Evolutionary conservation across 2,113 vertebrate species (phyloP).

Genomic region (Atrichornis clamosus): DNA sequence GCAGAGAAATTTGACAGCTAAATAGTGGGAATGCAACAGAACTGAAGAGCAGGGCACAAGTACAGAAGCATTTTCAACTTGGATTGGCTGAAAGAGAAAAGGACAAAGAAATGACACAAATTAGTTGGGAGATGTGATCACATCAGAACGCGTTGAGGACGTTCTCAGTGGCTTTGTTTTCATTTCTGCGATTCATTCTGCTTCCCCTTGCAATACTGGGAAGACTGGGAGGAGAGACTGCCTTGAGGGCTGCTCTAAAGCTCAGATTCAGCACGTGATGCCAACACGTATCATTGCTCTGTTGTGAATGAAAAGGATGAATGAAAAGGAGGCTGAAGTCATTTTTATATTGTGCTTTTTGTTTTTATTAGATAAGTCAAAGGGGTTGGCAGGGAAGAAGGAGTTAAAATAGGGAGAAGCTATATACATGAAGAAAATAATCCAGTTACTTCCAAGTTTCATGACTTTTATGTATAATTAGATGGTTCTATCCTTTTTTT

Average conservation of each 20-base stretch:
- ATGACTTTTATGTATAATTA: background rate
- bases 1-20: background rate
- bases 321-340: background rate
- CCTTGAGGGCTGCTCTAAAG: background rate
- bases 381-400: background rate
- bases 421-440: background rate
- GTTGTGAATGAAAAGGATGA: background rate
- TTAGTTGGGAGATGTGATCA: background rate
- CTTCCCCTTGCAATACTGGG: background rate
- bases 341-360: background rate
- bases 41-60: background rate
- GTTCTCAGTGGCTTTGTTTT: background rate
- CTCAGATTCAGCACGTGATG: background rate
- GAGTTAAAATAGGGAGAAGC: background rate
- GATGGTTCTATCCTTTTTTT: background rate
- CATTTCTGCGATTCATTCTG: background rate
- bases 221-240: background rate
- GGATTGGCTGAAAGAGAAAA: background rate
- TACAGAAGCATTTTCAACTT: background rate
- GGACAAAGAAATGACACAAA: background rate
- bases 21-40: background rate
- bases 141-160: background rate
- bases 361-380: background rate
- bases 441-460: background rate
- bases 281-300: fast-evolving